phyloP scores from a whole-genome alignment of 2,113 vertebrate genomes.

The Phrynocephalus versicolor region DNA sequence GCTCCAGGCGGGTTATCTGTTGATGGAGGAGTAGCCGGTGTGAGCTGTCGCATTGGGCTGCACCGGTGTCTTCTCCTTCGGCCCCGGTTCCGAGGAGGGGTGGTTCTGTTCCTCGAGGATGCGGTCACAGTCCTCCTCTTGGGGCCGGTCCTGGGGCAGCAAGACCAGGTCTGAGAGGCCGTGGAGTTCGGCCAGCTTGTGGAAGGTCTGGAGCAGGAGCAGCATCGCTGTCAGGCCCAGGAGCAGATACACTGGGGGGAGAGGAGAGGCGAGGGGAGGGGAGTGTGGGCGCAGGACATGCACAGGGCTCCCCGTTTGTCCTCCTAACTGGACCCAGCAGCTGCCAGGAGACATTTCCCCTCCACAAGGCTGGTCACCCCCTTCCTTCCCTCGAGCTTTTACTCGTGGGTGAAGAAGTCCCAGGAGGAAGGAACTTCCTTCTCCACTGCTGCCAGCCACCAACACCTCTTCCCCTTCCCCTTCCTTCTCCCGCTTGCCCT shows the following conservation, averaged over 20 bases:
- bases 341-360: no score
- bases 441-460: no score
- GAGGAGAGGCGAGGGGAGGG: no score
- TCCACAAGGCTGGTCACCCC: no score
- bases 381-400: no score
- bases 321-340: not conserved
- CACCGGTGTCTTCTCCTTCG: not conserved
- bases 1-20: conserved; percentile 51
- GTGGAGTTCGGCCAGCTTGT: conserved; percentile 81
- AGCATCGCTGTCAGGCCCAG: conserved; percentile 86
- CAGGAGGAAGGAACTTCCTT: no score
- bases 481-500: no score
- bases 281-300: not conserved
- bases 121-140: conserved; percentile 24
- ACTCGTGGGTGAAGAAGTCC: no score
- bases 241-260: conserved; percentile 81
- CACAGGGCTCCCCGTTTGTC: not conserved
- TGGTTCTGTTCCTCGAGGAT: conserved; percentile 35
- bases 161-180: conserved; percentile 83
- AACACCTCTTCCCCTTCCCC: no score
- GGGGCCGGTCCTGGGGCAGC: conserved; percentile 56
- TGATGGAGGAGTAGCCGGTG: conserved; percentile 79
- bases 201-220: conserved; percentile 84
- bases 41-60: conserved; percentile 45
- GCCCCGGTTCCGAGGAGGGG: not conserved